Conservation (phyloP, 1,140 invertebrate genomes). For the Aphelenchoides avenae region DNA sequence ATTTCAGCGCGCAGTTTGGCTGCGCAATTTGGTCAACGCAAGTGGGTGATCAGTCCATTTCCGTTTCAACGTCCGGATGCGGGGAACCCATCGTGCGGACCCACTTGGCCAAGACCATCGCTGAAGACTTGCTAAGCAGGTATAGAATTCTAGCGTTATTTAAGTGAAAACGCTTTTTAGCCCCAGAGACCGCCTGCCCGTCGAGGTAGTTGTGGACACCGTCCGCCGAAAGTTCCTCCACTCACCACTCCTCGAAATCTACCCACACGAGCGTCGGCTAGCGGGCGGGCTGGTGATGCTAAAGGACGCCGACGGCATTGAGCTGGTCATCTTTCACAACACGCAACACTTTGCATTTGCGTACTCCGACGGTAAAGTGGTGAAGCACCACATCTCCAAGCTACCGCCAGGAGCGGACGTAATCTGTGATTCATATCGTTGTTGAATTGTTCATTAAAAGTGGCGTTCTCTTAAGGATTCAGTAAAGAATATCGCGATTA, state of each 20-base stretch:
- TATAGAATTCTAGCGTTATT: background rate
- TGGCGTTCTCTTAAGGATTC: background rate
- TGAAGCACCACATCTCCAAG: conserved; percentile 18
- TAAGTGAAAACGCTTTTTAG: conserved; percentile 2
- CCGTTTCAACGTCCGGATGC: conserved; percentile 42
- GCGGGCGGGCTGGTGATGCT: conserved; percentile 29
- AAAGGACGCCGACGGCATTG: background rate
- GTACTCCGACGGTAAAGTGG: conserved; percentile 17
- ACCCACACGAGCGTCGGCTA: conserved; percentile 19
- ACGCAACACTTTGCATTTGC: conserved; percentile 36
- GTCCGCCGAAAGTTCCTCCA: conserved; percentile 7
- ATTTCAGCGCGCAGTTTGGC: conserved; percentile 31
- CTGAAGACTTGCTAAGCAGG: conserved; percentile 12
- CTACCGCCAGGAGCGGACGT: no score
- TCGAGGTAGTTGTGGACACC: conserved; percentile 1
- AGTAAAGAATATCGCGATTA: background rate
- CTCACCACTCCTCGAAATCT: conserved; percentile 13
- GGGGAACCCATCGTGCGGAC: conserved; percentile 37
- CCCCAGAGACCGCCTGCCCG: background rate
- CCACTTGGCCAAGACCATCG: conserved; percentile 30
- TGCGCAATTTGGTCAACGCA: conserved; percentile 41
- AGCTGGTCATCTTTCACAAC: conserved; percentile 40
- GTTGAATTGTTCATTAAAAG: conserved; percentile 10
- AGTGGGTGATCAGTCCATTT: conserved; percentile 9
- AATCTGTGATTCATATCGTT: conserved; percentile 15